Percentiles rank a stretch among this genome's conserved stretches.
Conservation (phyloP, 1,140 invertebrate species). For the Protaetia brevitarsis region DNA sequence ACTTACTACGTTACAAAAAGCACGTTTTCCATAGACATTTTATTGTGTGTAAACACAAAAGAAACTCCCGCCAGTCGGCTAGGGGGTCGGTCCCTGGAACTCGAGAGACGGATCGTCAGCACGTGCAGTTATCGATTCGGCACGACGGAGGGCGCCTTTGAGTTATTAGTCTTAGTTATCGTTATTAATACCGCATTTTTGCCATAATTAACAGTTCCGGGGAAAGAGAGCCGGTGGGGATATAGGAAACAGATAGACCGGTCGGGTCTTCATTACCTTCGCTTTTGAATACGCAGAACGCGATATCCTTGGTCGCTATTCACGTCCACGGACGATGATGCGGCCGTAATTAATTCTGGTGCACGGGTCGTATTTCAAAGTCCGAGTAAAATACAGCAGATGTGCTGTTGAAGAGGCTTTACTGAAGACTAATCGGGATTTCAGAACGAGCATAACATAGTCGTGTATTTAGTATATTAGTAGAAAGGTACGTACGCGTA, state of each 20-base stretch:
- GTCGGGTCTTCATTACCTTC: conserved; percentile 31
- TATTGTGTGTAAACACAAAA: conserved; percentile 17
- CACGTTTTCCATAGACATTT: neutral
- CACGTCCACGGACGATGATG: conserved; percentile 20
- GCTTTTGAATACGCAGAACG: conserved; percentile 25
- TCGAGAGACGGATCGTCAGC: no score
- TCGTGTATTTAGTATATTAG: no score
- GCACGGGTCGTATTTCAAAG: conserved; percentile 6
- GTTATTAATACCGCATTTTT: conserved; percentile 33
- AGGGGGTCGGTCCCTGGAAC: neutral
- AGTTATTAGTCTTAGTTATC: conserved; percentile 34
- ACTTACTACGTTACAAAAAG: neutral
- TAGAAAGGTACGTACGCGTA: no score
- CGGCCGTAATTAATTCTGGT: conserved; percentile 4
- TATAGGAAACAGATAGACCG: conserved; percentile 26
- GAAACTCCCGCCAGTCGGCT: neutral
- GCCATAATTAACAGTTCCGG: conserved; percentile 4
- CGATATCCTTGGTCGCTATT: conserved; percentile 29
- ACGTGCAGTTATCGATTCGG: conserved; percentile 15
- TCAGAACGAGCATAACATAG: no score
- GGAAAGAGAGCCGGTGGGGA: neutral
- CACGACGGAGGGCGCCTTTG: conserved; percentile 22
- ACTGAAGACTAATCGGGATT: no score
- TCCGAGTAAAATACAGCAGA: no score
- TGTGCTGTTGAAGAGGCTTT: no score